Conservation (phyloP, 2,888 invertebrate genomes). For the Branchellion lobata region DNA sequence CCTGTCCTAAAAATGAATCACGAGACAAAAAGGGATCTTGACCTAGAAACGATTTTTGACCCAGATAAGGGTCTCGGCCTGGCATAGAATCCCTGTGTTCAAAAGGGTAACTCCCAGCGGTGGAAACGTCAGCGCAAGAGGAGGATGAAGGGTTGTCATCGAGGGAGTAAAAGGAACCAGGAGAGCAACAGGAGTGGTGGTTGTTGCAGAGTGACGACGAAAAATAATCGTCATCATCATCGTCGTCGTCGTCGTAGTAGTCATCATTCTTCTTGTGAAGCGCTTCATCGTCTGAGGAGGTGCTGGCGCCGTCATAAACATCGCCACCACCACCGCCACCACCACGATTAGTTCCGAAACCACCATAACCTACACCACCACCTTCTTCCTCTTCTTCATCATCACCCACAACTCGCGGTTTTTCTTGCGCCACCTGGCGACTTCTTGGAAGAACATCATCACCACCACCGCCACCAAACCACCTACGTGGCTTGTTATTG, state of each 20-base stretch:
- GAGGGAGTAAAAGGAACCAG: constrained; percentile 51
- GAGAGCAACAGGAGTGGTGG: constrained; percentile 44
- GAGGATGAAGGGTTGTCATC: constrained; percentile 50
- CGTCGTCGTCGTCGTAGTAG: background rate
- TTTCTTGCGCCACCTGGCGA: too few species aligned
- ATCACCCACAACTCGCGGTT: too few species aligned
- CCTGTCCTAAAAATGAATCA: constrained; percentile 1
- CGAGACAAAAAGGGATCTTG: background rate
- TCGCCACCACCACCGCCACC: background rate
- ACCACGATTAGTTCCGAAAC: background rate
- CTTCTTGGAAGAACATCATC: too few species aligned
- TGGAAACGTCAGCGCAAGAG: constrained; percentile 42
- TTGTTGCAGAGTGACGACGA: background rate
- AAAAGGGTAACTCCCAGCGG: background rate
- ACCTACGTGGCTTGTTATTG: background rate
- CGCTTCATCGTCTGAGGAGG: background rate
- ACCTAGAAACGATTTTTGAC: too few species aligned
- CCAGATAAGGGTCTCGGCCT: background rate
- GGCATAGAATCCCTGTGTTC: background rate
- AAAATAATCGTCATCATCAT: constrained; percentile 2
- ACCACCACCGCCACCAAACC: background rate
- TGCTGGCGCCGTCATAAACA: too few species aligned
- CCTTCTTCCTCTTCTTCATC: too few species aligned
- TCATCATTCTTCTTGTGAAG: background rate
- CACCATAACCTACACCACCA: background rate